Conservation (phyloP, 2,888 invertebrate species). For the Conus canariensis region DNA sequence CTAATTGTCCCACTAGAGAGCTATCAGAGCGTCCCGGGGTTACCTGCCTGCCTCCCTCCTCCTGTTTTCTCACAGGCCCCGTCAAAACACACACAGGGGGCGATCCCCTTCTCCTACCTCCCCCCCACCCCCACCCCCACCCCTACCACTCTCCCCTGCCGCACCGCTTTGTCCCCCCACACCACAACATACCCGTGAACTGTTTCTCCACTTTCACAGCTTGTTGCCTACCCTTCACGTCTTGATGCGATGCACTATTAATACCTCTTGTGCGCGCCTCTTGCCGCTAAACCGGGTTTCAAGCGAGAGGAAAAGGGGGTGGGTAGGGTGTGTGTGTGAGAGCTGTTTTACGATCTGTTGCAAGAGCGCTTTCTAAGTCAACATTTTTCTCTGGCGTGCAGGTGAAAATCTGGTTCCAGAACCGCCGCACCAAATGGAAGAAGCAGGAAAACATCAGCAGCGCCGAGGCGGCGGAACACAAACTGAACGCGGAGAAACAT, state of each 20-base stretch:
- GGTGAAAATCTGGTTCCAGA: conserved; percentile 96
- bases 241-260: not conserved
- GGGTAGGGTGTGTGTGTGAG: not conserved
- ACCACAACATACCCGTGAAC: not conserved
- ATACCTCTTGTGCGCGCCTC: not conserved
- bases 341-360: conserved; percentile 32
- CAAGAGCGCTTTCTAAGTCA: conserved; percentile 37
- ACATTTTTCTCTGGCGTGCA: conserved; percentile 80
- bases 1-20: conserved; percentile 36
- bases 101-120: not conserved
- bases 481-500: conserved; percentile 80
- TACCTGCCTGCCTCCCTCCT: too few relatives aligned
- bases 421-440: conserved; percentile 91
- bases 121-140: not conserved
- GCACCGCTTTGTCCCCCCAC: not conserved
- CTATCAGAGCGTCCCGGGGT: not conserved
- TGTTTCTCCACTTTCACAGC: not conserved
- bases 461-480: conserved; percentile 92
- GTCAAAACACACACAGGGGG: not conserved
- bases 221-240: not conserved
- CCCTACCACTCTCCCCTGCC: not conserved
- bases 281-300: too few relatives aligned
- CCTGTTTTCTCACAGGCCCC: not conserved
- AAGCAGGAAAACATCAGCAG: conserved; percentile 95
- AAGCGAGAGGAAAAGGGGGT: not conserved